Conservation (phyloP, 1,140 invertebrate genomes). For the Lineus longissimus region DNA sequence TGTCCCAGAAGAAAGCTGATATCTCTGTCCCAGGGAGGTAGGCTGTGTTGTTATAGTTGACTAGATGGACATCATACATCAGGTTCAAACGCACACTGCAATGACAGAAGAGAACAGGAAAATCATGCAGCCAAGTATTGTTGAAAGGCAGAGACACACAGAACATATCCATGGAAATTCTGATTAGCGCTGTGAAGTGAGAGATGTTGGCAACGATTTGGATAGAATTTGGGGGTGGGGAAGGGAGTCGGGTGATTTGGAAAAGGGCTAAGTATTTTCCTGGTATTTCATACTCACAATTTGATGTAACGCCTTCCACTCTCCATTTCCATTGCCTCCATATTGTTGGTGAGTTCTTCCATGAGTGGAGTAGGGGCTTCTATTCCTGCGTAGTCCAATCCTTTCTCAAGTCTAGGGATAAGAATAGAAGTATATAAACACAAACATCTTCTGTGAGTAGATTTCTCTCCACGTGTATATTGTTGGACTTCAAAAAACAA, state of each 20-base stretch:
- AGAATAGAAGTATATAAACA: neutral
- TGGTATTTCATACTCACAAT: no score
- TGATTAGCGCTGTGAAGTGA: neutral
- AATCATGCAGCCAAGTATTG: neutral
- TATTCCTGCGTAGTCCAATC: no score
- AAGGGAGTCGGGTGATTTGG: neutral
- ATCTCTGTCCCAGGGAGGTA: slow-evolving; percentile 28
- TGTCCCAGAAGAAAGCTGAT: slow-evolving; percentile 29
- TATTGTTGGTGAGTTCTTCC: no score
- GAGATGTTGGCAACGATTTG: neutral
- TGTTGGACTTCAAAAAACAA: no score
- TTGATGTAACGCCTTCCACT: no score
- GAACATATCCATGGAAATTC: neutral
- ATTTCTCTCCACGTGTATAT: no score
- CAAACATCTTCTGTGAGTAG: no score
- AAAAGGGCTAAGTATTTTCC: no score
- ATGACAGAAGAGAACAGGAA: neutral
- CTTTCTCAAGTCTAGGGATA: slow-evolving; percentile 17
- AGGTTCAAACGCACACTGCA: slow-evolving; percentile 16
- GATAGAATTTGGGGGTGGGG: neutral
- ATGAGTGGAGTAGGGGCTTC: no score
- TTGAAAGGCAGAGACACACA: neutral
- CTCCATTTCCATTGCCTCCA: no score
- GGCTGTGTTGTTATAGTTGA: slow-evolving; percentile 26
- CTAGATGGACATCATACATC: slow-evolving; percentile 23